Conservation (phyloP, 2,888 invertebrate species). For the Syrista parreyssii region DNA sequence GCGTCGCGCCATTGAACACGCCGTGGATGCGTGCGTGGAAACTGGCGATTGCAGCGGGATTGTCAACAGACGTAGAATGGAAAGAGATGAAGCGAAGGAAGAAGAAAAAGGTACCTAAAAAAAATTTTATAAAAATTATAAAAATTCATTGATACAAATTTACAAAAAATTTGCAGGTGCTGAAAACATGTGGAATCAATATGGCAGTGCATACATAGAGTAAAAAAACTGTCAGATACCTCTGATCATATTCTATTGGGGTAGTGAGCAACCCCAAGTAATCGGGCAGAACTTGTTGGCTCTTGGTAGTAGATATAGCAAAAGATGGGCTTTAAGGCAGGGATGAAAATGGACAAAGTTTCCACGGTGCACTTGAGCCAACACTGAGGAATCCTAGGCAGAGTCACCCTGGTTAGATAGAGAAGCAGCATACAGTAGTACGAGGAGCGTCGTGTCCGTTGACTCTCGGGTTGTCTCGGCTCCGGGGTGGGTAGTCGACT, state of each 20-base stretch:
- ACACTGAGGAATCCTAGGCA: constrained; percentile 15
- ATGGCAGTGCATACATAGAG: no score
- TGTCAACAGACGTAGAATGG: background rate
- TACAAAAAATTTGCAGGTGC: background rate
- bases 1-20: constrained; percentile 28
- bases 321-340: constrained; percentile 41
- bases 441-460: constrained; percentile 4
- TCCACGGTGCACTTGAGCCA: constrained; percentile 33
- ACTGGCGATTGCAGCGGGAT: background rate
- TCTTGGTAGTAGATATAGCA: constrained; percentile 33
- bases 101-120: background rate
- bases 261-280: background rate
- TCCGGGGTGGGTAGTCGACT: constrained; percentile 9
- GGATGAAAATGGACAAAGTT: constrained; percentile 61
- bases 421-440: background rate
- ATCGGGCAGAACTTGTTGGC: background rate
- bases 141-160: background rate
- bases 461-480: constrained; percentile 24
- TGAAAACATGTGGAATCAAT: background rate
- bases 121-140: background rate
- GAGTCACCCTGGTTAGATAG: background rate
- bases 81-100: background rate
- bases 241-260: background rate
- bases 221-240: background rate
- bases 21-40: background rate